Evolutionary conservation across 1,140 invertebrate genomes (phyloP), one percentile per base, ranked within the genome.

Genomic region (Anastrepha obliqua): DNA sequence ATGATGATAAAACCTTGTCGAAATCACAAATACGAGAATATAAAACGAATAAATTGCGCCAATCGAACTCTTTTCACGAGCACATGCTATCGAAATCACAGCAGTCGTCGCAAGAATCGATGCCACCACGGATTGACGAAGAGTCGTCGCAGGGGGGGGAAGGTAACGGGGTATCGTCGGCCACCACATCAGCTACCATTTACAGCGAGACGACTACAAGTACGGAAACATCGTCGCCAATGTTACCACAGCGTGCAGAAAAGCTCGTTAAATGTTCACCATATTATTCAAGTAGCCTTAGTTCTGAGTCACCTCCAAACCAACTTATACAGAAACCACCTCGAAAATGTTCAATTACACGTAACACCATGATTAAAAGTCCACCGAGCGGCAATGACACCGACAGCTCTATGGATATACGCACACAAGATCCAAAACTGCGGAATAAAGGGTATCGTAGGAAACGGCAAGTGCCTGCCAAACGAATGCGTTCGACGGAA

Each of bases 371-470:
- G 89, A 94, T 94, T 60, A 95, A 95, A 90, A 95, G 95, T 93
- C 95, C 95, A 39, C 95, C 95, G 0, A 96, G 95, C 91, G 95
- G 95, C 62, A 96, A 96, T 89, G 95, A 96, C 87, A 96, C 95
- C 2, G 95, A 96, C 88, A 96, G 95, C 90, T 96, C 95, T 5
- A 91, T 96, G 81, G 95, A 96, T 93, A 94, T 94, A 88, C 94
- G 88, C 86, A 95, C 94, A 89, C 94, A 94, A 93, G 95, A 95
- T 94, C 94, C 93, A 29, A 95, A 94, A 89, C 93, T 95, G 87
- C 93, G 94, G 89, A 95, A 94, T 90, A 94, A 95, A 58, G 95
- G 95, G 9, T 95, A 95, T 90, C 93, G 95, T 88, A 94, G 95
- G 65, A 95, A 95, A 88, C 94, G 95, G 60, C 95, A 95, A 90